Percentiles rank a stretch among this genome's conserved stretches.
Conservation (phyloP, 2,888 invertebrate genomes). For the Andrena camellia region DNA sequence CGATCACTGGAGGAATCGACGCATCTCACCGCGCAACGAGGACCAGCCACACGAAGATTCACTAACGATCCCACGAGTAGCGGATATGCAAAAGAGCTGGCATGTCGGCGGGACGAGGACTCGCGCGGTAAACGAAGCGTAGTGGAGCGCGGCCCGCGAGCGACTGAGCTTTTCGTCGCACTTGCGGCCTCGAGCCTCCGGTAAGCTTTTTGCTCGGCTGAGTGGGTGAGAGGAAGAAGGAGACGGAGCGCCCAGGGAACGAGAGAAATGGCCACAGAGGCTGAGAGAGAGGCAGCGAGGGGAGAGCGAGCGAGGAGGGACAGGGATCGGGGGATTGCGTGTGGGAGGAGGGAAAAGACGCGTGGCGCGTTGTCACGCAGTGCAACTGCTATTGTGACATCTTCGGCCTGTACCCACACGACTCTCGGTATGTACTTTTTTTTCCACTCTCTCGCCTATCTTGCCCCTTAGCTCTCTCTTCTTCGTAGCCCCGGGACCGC, state of each 20-base stretch:
- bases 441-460: not conserved
- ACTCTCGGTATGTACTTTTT: conserved; percentile 40
- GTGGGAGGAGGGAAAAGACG: conserved; percentile 79
- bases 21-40: conserved; percentile 37
- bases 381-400: conserved; percentile 80
- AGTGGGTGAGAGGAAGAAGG: conserved; percentile 64
- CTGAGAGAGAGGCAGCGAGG: conserved; percentile 29
- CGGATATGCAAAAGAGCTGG: conserved; percentile 30
- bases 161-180: conserved; percentile 78
- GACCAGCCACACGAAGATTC: conserved; percentile 5
- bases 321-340: conserved; percentile 55
- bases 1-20: conserved; percentile 34
- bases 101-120: conserved; percentile 55
- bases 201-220: conserved; percentile 71
- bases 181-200: conserved; percentile 59
- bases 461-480: not conserved
- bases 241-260: conserved; percentile 49
- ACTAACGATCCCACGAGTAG: conserved; percentile 5
- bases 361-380: conserved; percentile 80
- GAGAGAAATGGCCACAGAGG: conserved; percentile 49
- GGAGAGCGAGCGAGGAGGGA: conserved; percentile 36
- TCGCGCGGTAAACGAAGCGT: conserved; percentile 58
- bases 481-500: not conserved
- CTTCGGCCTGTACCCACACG: conserved; percentile 68
- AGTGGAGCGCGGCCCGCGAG: conserved; percentile 71